Conservation (phyloP, 2,797 vertebrate species). For the Rhynchotus rufescens region DNA sequence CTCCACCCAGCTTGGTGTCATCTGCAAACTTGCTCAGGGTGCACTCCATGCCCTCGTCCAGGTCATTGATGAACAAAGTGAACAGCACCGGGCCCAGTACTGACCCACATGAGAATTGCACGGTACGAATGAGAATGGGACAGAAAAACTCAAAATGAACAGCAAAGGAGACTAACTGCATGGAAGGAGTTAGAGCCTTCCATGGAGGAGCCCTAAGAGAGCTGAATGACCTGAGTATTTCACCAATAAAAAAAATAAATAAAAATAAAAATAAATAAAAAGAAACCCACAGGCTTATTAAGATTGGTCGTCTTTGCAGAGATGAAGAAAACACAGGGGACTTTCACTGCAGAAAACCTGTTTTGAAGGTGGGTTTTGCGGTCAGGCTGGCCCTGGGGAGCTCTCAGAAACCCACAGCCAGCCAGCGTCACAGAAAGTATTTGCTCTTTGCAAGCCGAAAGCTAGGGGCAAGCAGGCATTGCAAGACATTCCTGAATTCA, state of each 20-base stretch:
- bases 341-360: background rate
- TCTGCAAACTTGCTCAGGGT: too few species aligned
- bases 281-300: background rate
- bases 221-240: background rate
- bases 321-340: background rate
- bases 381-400: background rate
- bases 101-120: background rate
- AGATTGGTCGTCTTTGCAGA: background rate
- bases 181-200: background rate
- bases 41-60: too few species aligned
- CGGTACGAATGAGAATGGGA: background rate
- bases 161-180: background rate
- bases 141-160: background rate
- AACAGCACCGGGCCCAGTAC: too few species aligned
- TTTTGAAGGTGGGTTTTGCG: background rate
- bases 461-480: background rate
- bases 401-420: background rate
- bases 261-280: too few species aligned
- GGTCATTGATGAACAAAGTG: too few species aligned
- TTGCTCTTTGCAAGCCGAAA: background rate
- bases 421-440: background rate
- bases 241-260: background rate
- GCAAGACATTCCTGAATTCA: background rate
- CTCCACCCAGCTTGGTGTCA: too few species aligned
- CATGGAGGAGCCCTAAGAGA: too few species aligned